Conservation (phyloP, 2,797 vertebrate genomes). For the Danionella dracula region DNA sequence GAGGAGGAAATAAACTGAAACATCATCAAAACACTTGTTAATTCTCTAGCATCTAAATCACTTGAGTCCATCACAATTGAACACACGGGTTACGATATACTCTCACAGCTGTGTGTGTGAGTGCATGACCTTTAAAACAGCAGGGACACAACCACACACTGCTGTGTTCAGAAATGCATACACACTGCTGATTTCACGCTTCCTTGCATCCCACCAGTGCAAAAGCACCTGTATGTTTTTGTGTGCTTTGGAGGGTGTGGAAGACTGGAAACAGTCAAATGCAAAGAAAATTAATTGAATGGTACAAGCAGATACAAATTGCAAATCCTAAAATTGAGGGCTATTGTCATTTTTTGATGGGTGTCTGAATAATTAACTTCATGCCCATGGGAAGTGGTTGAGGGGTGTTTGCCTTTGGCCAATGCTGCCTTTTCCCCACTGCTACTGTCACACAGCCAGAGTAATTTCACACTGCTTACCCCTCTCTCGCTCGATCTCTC, state of each 20-base stretch:
- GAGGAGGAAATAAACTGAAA: too few relatives aligned
- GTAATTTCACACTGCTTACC: constrained; percentile 32
- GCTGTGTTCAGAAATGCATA: constrained; percentile 34
- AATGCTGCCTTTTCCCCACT: constrained; percentile 33
- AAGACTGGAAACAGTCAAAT: neutral
- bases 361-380: constrained; percentile 2
- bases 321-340: neutral
- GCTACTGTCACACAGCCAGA: constrained; percentile 26
- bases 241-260: neutral
- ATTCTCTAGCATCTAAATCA: too few relatives aligned
- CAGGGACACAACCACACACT: constrained; percentile 6
- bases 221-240: neutral
- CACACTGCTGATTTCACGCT: constrained; percentile 30
- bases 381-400: constrained; percentile 11
- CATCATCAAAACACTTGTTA: too few relatives aligned
- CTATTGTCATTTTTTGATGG: constrained; percentile 1
- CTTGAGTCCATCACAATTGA: too few relatives aligned
- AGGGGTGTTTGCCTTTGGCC: constrained; percentile 44
- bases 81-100: neutral
- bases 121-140: constrained; percentile 33
- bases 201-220: constrained; percentile 21
- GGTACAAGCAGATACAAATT: neutral
- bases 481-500: neutral
- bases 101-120: constrained; percentile 2
- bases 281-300: neutral